These are phyloP conservation scores for Macrostomum cliftonense DNA, from an alignment of 2,888 invertebrate species.

Conservation along the genomic window DNA sequence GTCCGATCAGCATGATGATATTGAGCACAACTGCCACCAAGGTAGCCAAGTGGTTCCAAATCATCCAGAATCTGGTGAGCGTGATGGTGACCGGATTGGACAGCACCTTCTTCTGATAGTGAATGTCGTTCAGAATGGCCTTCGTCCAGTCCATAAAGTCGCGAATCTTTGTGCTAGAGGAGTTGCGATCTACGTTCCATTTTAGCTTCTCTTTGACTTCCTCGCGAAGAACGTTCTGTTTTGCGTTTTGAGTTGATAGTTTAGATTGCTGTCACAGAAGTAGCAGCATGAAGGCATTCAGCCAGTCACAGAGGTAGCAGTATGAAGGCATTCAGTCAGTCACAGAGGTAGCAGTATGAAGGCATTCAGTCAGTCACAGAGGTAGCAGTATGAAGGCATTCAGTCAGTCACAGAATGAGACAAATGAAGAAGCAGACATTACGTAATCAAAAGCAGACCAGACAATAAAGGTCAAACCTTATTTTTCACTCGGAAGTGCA, in stretches of 20 bases:
- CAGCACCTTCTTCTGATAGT: slow-evolving; percentile 31
- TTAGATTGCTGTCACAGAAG: too few relatives aligned
- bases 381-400: too few relatives aligned
- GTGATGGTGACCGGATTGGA: slow-evolving; percentile 27
- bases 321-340: too few relatives aligned
- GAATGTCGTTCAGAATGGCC: slow-evolving; percentile 36
- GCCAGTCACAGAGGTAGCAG: too few relatives aligned
- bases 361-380: too few relatives aligned
- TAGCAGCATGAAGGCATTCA: too few relatives aligned
- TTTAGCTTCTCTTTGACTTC: slow-evolving; percentile 36
- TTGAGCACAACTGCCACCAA: slow-evolving; percentile 32
- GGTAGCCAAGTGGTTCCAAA: slow-evolving; percentile 17
- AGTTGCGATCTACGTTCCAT: slow-evolving; percentile 36
- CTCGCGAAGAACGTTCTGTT: slow-evolving; percentile 32
- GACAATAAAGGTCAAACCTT: slow-evolving; percentile 19
- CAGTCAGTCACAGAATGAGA: too few relatives aligned
- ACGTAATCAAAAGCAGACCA: too few relatives aligned
- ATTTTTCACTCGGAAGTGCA: slow-evolving; percentile 34
- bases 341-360: too few relatives aligned
- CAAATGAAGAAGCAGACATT: too few relatives aligned
- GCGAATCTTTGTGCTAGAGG: slow-evolving; percentile 36
- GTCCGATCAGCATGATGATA: slow-evolving; percentile 31
- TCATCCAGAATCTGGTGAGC: slow-evolving; percentile 31
- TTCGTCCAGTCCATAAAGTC: slow-evolving; percentile 37
- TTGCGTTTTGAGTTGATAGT: too few relatives aligned